phyloP scores from a whole-genome alignment of 2,113 vertebrate species.

The Phylloscopus trochilus region DNA sequence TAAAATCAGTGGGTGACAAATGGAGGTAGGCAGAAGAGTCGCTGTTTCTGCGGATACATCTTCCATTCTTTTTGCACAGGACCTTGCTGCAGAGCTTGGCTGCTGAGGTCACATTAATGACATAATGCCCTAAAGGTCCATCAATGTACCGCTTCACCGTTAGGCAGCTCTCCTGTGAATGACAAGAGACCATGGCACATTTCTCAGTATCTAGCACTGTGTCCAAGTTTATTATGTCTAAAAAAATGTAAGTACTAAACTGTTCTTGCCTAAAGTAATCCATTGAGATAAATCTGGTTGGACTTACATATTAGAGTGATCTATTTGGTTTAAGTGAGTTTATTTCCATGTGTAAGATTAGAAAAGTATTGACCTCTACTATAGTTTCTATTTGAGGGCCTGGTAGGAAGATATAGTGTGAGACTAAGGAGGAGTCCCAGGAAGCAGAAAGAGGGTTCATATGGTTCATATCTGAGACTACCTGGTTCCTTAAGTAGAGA shows the following conservation, averaged over 20 bases:
- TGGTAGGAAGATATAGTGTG: background rate
- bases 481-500: background rate
- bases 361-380: background rate
- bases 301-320: background rate
- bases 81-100: slow-evolving; percentile 88
- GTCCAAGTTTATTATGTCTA: background rate
- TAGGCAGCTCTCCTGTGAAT: slow-evolving; percentile 81
- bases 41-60: slow-evolving; percentile 81
- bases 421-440: background rate
- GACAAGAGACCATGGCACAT: background rate
- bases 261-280: background rate
- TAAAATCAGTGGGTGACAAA: slow-evolving; percentile 77
- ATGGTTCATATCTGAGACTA: background rate
- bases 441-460: background rate
- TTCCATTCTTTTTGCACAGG: slow-evolving; percentile 86
- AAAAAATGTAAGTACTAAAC: background rate
- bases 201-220: background rate
- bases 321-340: background rate
- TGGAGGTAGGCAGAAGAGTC: slow-evolving; percentile 81
- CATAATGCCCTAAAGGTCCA: slow-evolving; percentile 82
- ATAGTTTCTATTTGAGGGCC: background rate
- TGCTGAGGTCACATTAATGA: slow-evolving; percentile 88
- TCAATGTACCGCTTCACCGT: slow-evolving; percentile 82
- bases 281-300: background rate
- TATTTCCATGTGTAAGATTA: background rate